Base-by-base conservation (phyloP, 2,797 vertebrate genomes). In the Denticeps clupeoides region DNA sequence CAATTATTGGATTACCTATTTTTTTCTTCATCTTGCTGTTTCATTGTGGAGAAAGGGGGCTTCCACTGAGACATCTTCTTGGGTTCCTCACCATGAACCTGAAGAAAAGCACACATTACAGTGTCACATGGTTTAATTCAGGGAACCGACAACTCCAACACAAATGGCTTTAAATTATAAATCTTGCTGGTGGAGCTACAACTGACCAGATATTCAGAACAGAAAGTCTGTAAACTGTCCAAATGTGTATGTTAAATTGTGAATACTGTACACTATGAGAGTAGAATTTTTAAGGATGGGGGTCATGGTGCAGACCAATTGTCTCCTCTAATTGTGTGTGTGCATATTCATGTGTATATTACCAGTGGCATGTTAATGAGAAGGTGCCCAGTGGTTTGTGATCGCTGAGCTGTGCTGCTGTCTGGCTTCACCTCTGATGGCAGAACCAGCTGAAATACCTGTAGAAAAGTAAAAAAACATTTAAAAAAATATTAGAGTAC, bases 391-490 rank as follows among this genome's bases (percentile, higher is more conserved):
- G 89, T 97, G 46, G 84, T 93, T 68, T 93, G 88, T 32, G 94
- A 97, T 67, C 93, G 83, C 69, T 70, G 77, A 7, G 88, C 90
- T 4, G 61, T 75, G 28, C 89, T 90, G 66, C 79, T 85, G 63
- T 95, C 94, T 2, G 93, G 89, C 46, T 71, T 87, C 51, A 97
- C 91, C 70, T 96, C 93, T 23, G 75, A 81, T 6, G 92, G 87
- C 42, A 97, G 90, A n/a, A 85, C 87, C 15, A 94, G 54, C 74
- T 99, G 93, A 74, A 99, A 96, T 1, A 83, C 77, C 94, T 98
- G 62, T 27, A 25, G 58, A n/a, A n/a, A n/a, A n/a, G n/a, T n/a
- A n/a, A n/a, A n/a, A n/a, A n/a, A n/a, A n/a, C n/a, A n/a, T n/a
- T n/a, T n/a, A n/a, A n/a, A n/a, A n/a, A n/a, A n/a, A n/a, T n/a